phyloP scores from a whole-genome alignment of 2,113 vertebrate genomes.

The Zapus hudsonius region DNA sequence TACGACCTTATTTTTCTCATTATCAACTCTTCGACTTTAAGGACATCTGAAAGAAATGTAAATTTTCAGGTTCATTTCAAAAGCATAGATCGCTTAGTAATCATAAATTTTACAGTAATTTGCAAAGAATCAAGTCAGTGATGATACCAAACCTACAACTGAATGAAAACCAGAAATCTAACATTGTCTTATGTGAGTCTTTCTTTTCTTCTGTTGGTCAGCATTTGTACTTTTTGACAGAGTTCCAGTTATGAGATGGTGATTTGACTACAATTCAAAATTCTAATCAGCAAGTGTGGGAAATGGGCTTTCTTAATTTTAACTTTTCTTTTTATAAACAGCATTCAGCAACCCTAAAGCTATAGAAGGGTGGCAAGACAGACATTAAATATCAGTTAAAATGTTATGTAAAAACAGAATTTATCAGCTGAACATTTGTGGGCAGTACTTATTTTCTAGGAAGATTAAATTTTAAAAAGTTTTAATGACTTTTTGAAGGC shows the following conservation, averaged over 20 bases:
- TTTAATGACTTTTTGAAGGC: too few species aligned
- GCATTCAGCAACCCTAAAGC: not conserved
- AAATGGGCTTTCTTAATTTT: not conserved
- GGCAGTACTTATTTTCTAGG: not conserved
- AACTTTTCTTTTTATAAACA: not conserved
- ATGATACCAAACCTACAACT: not conserved
- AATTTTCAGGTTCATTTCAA: slow-evolving; percentile 8
- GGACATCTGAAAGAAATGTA: not conserved
- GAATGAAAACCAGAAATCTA: slow-evolving; percentile 20
- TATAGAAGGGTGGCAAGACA: not conserved
- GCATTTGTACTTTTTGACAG: not conserved
- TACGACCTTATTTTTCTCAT: not conserved
- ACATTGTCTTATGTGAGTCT: not conserved
- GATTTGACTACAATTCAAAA: not conserved
- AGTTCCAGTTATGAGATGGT: not conserved
- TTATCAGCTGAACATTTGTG: not conserved
- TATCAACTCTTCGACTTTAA: not conserved
- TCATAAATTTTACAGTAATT: not conserved
- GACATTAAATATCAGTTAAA: not conserved
- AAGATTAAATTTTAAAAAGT: not conserved
- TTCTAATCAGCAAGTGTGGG: not conserved
- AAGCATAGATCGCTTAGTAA: not conserved
- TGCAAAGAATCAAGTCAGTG: slow-evolving; percentile 19
- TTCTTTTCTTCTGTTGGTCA: not conserved
- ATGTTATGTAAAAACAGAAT: not conserved